A percentile compares a stretch with the other conserved stretches of the same genome.
Conservation (phyloP, 2,888 invertebrate species). For the Lingula anatina region DNA sequence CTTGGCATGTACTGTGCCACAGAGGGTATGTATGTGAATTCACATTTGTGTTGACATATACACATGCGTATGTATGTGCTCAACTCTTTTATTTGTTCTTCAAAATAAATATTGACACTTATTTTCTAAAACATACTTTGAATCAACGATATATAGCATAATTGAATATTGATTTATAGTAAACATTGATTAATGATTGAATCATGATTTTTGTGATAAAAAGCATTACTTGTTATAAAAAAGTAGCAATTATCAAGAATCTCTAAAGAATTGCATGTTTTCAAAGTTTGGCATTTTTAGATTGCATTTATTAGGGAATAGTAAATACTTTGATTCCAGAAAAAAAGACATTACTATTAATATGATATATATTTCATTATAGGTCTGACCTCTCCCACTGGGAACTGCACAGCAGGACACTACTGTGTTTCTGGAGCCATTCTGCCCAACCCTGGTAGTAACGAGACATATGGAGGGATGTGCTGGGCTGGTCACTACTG, state of each 20-base stretch:
- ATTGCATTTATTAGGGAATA: no score
- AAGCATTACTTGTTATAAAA: not conserved
- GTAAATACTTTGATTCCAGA: no score
- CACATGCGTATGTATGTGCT: no score
- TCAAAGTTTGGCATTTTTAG: not conserved
- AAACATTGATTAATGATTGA: no score
- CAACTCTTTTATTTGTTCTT: no score
- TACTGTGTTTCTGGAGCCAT: constrained; percentile 29
- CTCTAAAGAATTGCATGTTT: not conserved
- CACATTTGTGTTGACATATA: not conserved
- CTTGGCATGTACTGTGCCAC: constrained; percentile 38
- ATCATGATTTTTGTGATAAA: no score
- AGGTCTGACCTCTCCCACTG: constrained; percentile 32
- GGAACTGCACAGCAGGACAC: constrained; percentile 33
- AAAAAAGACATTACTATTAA: no score
- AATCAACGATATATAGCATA: not conserved
- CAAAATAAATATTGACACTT: no score
- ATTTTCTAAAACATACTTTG: not conserved
- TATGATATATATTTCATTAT: no score
- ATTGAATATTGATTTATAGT: not conserved
- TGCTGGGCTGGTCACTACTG: constrained; percentile 44
- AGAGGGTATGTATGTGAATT: constrained; percentile 29
- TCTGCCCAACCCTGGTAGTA: constrained; percentile 18
- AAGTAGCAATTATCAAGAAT: not conserved
- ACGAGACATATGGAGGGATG: constrained; percentile 31